Evolutionary conservation across 2,113 vertebrate genomes (phyloP).

Genomic region (Gallinago paraguaiae): DNA sequence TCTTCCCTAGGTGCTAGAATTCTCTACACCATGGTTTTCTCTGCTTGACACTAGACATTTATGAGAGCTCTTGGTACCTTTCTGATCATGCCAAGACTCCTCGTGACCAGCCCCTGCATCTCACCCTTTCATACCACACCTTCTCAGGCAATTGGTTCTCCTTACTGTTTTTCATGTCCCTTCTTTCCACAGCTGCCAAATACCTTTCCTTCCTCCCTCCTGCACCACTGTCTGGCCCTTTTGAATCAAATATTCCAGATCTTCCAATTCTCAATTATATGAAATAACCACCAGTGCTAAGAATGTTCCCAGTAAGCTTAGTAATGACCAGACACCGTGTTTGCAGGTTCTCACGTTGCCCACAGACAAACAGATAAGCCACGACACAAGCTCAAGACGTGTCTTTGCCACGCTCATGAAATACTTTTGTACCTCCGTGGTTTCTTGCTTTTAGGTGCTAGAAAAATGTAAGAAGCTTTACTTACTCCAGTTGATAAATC

Average conservation of each 20-base stretch:
- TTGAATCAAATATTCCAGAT: neutral
- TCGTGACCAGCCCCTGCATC: neutral
- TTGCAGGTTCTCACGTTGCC: neutral
- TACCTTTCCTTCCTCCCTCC: neutral
- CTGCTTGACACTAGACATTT: neutral
- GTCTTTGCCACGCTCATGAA: neutral
- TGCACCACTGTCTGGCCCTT: neutral
- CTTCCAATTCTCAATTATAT: neutral
- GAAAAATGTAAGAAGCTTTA: neutral
- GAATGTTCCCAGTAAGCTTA: neutral
- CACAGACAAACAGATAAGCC: neutral
- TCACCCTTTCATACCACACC: neutral
- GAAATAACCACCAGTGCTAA: neutral
- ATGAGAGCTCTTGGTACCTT: neutral
- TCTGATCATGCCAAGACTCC: neutral
- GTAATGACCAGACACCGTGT: neutral
- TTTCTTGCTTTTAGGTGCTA: neutral
- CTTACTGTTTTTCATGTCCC: neutral
- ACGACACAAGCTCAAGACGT: neutral
- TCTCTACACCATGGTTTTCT: neutral
- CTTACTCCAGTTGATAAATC: neutral
- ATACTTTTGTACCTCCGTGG: neutral
- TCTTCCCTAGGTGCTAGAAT: neutral
- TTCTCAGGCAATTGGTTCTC: neutral
- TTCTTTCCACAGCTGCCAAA: neutral